Evolutionary conservation across 2,888 invertebrate species (phyloP).

Genomic region (Gymnocheta viridis): DNA sequence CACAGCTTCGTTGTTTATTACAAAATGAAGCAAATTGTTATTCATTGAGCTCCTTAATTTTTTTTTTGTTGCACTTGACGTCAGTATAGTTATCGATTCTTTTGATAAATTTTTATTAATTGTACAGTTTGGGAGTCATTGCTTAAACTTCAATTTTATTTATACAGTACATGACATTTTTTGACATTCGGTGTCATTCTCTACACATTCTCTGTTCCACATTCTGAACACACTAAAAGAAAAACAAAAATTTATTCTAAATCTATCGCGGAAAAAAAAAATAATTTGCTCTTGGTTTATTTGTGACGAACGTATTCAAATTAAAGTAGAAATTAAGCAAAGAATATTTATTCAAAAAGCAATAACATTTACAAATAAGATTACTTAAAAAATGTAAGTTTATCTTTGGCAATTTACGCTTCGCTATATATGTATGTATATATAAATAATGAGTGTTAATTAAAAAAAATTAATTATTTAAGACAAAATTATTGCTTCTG

Average conservation of each 20-base stretch:
- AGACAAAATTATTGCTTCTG: neutral
- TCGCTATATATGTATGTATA: too few relatives aligned
- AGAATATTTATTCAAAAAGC: too few relatives aligned
- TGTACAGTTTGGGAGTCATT: neutral
- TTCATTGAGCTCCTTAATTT: too few relatives aligned
- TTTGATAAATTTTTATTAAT: neutral
- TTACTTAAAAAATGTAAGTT: constrained; percentile 26
- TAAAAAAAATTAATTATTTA: neutral
- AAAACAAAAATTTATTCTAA: constrained; percentile 6
- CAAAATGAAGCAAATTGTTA: too few relatives aligned
- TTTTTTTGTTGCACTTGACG: neutral
- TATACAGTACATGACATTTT: constrained; percentile 14
- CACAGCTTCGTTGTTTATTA: too few relatives aligned
- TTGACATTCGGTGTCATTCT: constrained; percentile 16
- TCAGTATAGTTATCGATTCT: neutral
- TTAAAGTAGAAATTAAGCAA: neutral
- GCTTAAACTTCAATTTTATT: neutral
- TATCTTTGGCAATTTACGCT: neutral
- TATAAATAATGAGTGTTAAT: neutral
- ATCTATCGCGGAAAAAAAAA: constrained; percentile 5
- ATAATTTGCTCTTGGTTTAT: neutral
- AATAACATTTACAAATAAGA: too few relatives aligned
- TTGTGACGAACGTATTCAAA: neutral
- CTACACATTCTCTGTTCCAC: too few relatives aligned
- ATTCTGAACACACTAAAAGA: neutral